These are phyloP conservation scores for Odontamblyopus lacepedii DNA, from an alignment of 2,797 vertebrate species.

Conservation along the genomic window DNA sequence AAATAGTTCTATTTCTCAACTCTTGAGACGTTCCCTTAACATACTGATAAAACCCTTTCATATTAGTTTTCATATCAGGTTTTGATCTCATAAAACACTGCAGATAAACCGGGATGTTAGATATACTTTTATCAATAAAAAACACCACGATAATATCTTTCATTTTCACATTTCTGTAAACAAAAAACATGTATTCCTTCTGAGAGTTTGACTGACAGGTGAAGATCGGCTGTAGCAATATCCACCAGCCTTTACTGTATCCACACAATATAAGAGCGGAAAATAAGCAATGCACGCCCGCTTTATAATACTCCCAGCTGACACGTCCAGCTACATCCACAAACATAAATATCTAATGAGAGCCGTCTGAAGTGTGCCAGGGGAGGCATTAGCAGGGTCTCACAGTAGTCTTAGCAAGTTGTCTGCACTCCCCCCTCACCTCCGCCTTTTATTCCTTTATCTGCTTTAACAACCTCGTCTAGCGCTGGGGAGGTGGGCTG, in stretches of 20 bases:
- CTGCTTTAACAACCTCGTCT: conserved; percentile 53
- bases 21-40: conserved; percentile 3
- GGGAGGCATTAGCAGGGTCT: conserved; percentile 26
- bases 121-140: conserved; percentile 13
- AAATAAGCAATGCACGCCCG: conserved; percentile 10
- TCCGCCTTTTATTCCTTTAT: conserved; percentile 26
- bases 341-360: conserved; percentile 52
- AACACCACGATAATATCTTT: conserved; percentile 6
- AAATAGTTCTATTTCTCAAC: not conserved
- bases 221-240: not conserved
- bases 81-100: conserved; percentile 14
- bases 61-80: conserved; percentile 6
- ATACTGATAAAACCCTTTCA: conserved; percentile 9
- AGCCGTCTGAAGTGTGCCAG: conserved; percentile 34
- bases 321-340: conserved; percentile 40
- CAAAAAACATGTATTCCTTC: not conserved
- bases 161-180: conserved; percentile 13
- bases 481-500: conserved; percentile 29
- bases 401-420: conserved; percentile 14
- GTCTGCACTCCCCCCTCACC: conserved; percentile 3
- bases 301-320: conserved; percentile 19
- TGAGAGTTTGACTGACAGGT: not conserved
- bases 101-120: conserved; percentile 10
- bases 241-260: conserved; percentile 4
- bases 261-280: conserved; percentile 6